These are phyloP conservation scores for Nemoura dubitans DNA, from an alignment of 2,888 invertebrate species.

Conservation along the genomic window DNA sequence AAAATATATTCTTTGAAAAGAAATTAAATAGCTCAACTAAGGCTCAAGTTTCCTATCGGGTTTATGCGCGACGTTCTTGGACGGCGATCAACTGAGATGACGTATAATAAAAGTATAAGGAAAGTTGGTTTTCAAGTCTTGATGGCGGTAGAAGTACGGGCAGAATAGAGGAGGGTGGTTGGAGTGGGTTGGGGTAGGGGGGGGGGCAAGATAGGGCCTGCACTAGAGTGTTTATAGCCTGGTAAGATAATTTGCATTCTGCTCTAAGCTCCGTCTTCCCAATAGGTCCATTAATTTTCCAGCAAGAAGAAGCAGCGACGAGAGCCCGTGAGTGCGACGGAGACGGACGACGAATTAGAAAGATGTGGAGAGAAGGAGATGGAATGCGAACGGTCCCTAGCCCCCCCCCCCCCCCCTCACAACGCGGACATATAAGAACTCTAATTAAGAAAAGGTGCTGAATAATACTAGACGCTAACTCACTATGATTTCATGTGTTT, in stretches of 20 bases:
- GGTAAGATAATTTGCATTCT: slow-evolving; percentile 12
- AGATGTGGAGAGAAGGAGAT: not conserved
- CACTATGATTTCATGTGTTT: not conserved
- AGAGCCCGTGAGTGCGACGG: not conserved
- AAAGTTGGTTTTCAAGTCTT: not conserved
- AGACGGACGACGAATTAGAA: not conserved
- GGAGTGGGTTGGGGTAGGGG: no score
- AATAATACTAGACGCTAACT: not conserved
- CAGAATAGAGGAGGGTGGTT: no score
- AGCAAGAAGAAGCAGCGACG: not conserved
- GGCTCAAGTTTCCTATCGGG: not conserved
- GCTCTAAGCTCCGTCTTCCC: not conserved
- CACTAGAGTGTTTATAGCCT: not conserved
- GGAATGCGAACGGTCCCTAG: not conserved
- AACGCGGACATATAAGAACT: not conserved
- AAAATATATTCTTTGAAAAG: not conserved
- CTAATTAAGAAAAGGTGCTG: slow-evolving; percentile 9
- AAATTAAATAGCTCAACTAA: not conserved
- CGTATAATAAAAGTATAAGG: slow-evolving; percentile 12
- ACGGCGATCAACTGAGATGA: not conserved
- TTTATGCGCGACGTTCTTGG: not conserved
- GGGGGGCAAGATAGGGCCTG: not conserved
- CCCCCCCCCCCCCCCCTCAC: no score
- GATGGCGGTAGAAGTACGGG: not conserved
- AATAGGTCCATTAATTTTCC: slow-evolving; percentile 4